Evolutionary conservation across 2,797 vertebrate genomes (phyloP), one percentile per base, ranked within the genome.

Genomic region (Etheostoma nigrum): DNA sequence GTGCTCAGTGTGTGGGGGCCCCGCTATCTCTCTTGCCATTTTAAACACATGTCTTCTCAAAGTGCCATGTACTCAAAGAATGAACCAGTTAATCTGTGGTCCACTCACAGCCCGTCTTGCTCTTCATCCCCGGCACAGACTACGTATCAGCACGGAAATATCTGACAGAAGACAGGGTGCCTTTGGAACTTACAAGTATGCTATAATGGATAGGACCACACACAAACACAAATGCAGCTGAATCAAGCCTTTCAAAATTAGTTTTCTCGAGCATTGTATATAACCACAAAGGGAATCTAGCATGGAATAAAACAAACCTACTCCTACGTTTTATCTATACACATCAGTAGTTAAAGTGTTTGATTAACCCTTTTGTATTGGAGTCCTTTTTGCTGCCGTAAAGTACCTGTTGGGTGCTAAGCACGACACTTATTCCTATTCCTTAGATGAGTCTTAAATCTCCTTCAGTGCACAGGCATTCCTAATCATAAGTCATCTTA

Each of bases 401-500:
- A 89, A 91, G 76, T 60, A 90, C 73, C 83, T 63, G 79, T 79
- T 76, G 68, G 81, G 79, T 82, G 79, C 86, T 76, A 80, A 85
- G 81, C 75, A 57, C 4, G 21, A 87, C 83, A 75, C 71, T 84
- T 86, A 89, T 70, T 87, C 72, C 63, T 81, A 79, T 80, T 92
- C 81, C 80, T 84, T 54, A 30, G 73, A 85, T 78, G 84, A 82
- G 67, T 88, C 84, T 86, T 95, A 94, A 94, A 94, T 94, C 89
- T 91, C 65, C 48, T 71, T 89, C 84, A 84, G 85, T 78, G 73
- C 85, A 65, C 89, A 78, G 68, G 73, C 91, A 89, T 91, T 82
- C 91, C 88, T 85, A 84, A 88, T 81, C 68, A 0, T 87, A 93
- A 94, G 93, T 93, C 91, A 89, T 90, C 91, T 91, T 92, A 91